These are phyloP conservation scores for Phylloscopus trochilus DNA, from an alignment of 2,113 vertebrate species.

Conservation along the genomic window DNA sequence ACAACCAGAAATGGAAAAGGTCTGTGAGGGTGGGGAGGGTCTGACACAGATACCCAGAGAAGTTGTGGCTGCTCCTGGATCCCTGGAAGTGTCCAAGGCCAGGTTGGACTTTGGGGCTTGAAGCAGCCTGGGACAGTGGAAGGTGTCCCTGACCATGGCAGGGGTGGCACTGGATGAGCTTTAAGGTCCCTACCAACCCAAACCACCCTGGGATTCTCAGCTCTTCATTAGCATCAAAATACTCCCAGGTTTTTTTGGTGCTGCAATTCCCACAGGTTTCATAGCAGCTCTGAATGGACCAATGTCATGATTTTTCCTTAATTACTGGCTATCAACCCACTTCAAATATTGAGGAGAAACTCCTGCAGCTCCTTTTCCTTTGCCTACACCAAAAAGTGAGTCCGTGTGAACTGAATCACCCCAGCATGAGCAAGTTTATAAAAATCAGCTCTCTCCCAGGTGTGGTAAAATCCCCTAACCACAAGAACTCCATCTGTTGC, in stretches of 20 bases:
- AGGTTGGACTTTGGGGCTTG: rapidly evolving
- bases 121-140: background rate
- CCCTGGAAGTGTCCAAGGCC: background rate
- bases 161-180: too few species aligned
- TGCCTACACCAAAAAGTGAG: background rate
- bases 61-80: background rate
- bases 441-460: background rate
- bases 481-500: background rate
- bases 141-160: background rate
- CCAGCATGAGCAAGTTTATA: background rate
- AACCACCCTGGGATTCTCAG: background rate
- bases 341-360: background rate
- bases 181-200: background rate
- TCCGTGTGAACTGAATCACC: background rate
- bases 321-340: background rate
- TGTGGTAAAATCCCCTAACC: background rate
- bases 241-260: background rate
- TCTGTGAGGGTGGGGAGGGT: background rate
- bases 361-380: background rate
- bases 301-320: background rate
- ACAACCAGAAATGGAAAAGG: background rate
- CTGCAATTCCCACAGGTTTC: background rate
- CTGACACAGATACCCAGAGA: rapidly evolving
- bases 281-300: background rate
- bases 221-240: background rate